Evolutionary conservation across 2,113 vertebrate species (phyloP).

Genomic region (Ellobius talpinus): DNA sequence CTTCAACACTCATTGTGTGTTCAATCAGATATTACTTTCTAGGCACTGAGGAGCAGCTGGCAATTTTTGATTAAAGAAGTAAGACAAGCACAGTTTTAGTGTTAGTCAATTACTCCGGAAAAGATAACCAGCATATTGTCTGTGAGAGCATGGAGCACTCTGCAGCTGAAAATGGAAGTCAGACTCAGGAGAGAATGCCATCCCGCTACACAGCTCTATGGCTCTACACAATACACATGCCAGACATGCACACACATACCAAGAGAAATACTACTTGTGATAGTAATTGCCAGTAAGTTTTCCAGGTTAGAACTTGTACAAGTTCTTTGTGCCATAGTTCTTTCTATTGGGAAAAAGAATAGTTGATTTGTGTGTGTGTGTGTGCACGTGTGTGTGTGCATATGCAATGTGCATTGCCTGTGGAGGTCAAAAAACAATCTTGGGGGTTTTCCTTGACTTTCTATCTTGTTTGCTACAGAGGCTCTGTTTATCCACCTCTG

Average conservation of each 20-base stretch:
- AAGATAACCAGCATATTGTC: neutral
- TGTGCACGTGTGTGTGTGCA: neutral
- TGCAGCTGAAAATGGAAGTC: conserved; percentile 1
- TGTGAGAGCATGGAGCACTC: neutral
- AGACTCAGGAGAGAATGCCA: neutral
- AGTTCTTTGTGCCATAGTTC: neutral
- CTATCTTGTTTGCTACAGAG: neutral
- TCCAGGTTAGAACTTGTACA: neutral
- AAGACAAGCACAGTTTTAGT: neutral
- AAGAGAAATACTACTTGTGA: neutral
- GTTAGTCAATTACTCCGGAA: conserved; percentile 19
- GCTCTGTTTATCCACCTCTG: too few relatives aligned
- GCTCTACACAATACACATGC: neutral
- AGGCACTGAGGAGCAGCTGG: neutral
- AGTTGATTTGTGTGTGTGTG: neutral
- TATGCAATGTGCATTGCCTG: neutral
- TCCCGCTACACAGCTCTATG: neutral
- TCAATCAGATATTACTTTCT: neutral
- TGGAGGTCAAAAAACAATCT: neutral
- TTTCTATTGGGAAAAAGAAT: neutral
- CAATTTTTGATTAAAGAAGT: neutral
- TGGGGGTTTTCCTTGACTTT: neutral
- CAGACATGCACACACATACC: neutral
- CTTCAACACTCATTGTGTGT: neutral
- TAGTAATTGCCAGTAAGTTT: neutral